Percentiles rank a stretch among this genome's conserved stretches.
Evolutionary conservation across 2,113 vertebrate species (phyloP).

Genomic region (Nansenia antarctica): DNA sequence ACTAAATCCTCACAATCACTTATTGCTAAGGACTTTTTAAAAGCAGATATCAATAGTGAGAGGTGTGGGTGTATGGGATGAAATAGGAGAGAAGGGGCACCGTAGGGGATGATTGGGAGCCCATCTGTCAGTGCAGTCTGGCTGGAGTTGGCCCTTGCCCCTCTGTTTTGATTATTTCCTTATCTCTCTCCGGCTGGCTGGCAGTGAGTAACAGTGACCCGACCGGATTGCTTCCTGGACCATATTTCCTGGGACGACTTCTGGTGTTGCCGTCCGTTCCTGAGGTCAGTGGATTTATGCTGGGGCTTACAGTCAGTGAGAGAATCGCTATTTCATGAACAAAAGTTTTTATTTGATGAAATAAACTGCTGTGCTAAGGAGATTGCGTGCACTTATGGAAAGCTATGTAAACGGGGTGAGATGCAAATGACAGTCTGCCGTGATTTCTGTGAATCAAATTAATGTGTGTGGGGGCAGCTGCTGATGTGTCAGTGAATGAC

Average conservation of each 20-base stretch:
- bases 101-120: constrained; percentile 42
- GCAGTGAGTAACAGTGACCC: constrained; percentile 64
- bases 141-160: constrained; percentile 54
- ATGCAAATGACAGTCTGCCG: not conserved
- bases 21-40: constrained; percentile 18
- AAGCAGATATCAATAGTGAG: constrained; percentile 3
- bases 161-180: constrained; percentile 69
- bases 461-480: not conserved
- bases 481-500: not conserved
- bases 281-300: constrained; percentile 50
- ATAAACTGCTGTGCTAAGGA: constrained; percentile 4
- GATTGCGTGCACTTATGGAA: not conserved
- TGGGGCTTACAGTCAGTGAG: constrained; percentile 31
- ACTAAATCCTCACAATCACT: constrained; percentile 28
- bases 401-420: not conserved
- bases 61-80: constrained; percentile 27
- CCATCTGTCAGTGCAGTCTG: constrained; percentile 58
- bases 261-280: constrained; percentile 38
- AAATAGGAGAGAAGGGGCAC: constrained; percentile 35
- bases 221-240: constrained; percentile 56
- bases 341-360: constrained; percentile 3
- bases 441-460: not conserved
- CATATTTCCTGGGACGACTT: constrained; percentile 56
- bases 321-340: constrained; percentile 1
- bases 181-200: constrained; percentile 63